Evolutionary conservation across 1,140 invertebrate genomes (phyloP).

Genomic region (Macrocentrus cingulum): DNA sequence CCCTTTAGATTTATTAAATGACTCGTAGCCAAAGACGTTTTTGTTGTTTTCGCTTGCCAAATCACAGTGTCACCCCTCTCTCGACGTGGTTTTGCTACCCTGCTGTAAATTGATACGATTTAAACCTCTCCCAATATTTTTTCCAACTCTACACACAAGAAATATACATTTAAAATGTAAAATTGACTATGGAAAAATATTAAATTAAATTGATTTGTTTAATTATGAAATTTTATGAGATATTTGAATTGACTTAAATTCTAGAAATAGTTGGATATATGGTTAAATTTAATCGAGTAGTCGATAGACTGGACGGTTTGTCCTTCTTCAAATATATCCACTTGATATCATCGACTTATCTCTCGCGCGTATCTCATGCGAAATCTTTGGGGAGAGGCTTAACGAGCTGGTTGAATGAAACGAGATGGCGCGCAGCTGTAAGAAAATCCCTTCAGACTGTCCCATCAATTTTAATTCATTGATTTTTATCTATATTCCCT

Average conservation of each 20-base stretch:
- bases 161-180: not conserved
- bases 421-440: constrained; percentile 1
- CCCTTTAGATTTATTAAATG: constrained; percentile 15
- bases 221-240: not conserved
- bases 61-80: constrained; percentile 25
- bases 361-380: not conserved
- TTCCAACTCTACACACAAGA: not conserved
- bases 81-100: constrained; percentile 1
- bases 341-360: constrained; percentile 5
- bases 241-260: not conserved
- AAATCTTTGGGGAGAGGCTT: not conserved
- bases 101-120: constrained; percentile 32
- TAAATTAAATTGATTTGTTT: too few species aligned
- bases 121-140: not conserved
- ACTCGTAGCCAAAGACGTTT: not conserved
- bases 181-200: not conserved
- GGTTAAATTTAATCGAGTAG: not conserved
- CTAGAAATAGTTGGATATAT: not conserved
- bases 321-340: not conserved
- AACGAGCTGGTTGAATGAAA: not conserved
- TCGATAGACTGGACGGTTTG: not conserved
- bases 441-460: not conserved
- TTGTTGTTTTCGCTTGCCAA: constrained; percentile 28
- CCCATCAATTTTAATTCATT: constrained; percentile 1
- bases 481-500: not conserved